phyloP scores from a whole-genome alignment of 1,140 invertebrate species.

The Aphis craccivora region DNA sequence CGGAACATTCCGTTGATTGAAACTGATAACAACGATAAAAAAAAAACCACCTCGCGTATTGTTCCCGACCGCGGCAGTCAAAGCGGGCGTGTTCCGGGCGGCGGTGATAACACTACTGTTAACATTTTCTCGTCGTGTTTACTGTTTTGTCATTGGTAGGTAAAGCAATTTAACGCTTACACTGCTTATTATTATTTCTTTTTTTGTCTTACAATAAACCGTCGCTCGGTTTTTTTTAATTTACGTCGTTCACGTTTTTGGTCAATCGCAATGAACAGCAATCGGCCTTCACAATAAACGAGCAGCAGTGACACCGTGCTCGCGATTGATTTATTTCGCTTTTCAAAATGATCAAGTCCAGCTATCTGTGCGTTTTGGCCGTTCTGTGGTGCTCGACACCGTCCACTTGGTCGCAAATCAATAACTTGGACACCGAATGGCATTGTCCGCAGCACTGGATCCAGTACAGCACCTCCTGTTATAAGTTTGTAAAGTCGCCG shows the following conservation, averaged over 20 bases:
- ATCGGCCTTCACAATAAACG: not conserved
- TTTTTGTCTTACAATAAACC: not conserved
- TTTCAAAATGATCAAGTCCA: not conserved
- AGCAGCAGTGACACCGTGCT: not conserved
- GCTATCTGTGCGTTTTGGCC: not conserved
- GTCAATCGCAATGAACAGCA: not conserved
- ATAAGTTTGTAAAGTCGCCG: constrained; percentile 87
- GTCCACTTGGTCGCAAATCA: not conserved
- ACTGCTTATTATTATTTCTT: not conserved
- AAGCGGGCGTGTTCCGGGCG: not conserved
- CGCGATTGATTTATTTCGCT: not conserved
- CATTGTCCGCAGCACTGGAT: constrained; percentile 84
- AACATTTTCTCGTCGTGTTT: not conserved
- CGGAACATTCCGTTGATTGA: not conserved
- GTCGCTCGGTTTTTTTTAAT: not conserved
- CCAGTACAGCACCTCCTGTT: constrained; percentile 78
- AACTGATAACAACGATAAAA: not conserved
- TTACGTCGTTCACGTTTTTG: not conserved
- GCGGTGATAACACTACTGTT: not conserved
- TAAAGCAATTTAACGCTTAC: not conserved
- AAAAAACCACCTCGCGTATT: not conserved
- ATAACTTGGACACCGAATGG: constrained; percentile 2
- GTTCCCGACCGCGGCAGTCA: not conserved
- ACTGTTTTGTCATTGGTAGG: not conserved
- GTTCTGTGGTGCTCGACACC: not conserved